These are phyloP conservation scores for Osmerus mordax DNA, from an alignment of 2,113 vertebrate genomes.

Conservation along the genomic window DNA sequence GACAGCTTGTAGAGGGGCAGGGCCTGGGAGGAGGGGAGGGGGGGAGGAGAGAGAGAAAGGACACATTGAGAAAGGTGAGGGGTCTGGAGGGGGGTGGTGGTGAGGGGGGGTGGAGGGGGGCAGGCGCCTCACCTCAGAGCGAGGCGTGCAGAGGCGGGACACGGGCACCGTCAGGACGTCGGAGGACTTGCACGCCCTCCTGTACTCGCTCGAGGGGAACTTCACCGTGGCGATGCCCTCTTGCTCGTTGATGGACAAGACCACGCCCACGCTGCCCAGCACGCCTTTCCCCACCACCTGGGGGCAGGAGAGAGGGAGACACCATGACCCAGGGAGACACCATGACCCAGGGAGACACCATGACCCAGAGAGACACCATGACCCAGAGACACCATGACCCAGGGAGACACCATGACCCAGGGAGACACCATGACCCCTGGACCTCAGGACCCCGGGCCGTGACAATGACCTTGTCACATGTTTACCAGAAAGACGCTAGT, in stretches of 20 bases:
- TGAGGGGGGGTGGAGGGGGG: not conserved
- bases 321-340: not conserved
- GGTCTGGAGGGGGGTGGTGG: not conserved
- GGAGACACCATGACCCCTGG: not conserved
- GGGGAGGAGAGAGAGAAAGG: not conserved
- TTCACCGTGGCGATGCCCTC: slow-evolving; percentile 96
- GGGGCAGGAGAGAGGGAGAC: slow-evolving; percentile 3
- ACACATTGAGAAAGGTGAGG: not conserved
- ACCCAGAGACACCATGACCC: too few relatives aligned
- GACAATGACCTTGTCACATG: too few relatives aligned
- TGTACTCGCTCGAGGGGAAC: slow-evolving; percentile 89
- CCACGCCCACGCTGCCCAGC: slow-evolving; percentile 88
- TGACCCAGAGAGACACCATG: too few relatives aligned
- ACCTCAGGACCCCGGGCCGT: too few relatives aligned
- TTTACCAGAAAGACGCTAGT: too few relatives aligned
- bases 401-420: too few relatives aligned
- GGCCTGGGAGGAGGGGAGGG: slow-evolving; percentile 72
- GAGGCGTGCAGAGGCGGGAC: slow-evolving; percentile 93
- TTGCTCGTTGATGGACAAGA: slow-evolving; percentile 97
- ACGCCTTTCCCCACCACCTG: slow-evolving; percentile 95
- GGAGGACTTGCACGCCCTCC: slow-evolving; percentile 89
- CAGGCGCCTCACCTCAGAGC: slow-evolving; percentile 84
- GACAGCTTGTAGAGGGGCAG: slow-evolving; percentile 97
- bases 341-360: too few relatives aligned
- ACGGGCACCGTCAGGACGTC: slow-evolving; percentile 92